These are phyloP conservation scores for Plebejus melissa DNA, from an alignment of 2,888 invertebrate species.

Conservation along the genomic window DNA sequence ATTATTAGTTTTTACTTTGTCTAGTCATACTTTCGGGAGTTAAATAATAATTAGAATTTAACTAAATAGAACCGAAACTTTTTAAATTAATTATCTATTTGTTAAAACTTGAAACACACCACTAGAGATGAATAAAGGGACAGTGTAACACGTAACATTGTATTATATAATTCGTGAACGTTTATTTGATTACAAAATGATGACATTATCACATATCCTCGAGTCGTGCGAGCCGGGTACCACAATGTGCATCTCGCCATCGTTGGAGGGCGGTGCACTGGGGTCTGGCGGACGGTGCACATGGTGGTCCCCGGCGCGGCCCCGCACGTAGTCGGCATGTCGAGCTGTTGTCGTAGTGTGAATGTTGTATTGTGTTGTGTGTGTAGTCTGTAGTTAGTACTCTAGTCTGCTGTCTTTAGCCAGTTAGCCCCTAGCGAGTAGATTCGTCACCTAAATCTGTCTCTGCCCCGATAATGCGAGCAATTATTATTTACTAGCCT, in stretches of 20 bases:
- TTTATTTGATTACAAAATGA: neutral
- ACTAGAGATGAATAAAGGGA: neutral
- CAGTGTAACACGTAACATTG: neutral
- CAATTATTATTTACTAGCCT: neutral
- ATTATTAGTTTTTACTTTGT: no score
- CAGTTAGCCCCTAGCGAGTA: neutral
- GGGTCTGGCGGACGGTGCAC: no score
- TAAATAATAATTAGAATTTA: neutral
- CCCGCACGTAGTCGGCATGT: neutral
- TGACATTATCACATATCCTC: conserved; percentile 15
- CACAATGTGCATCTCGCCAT: neutral
- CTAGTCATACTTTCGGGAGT: no score
- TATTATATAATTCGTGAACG: neutral
- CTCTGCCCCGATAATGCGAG: neutral
- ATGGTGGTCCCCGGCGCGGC: neutral
- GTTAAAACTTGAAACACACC: neutral
- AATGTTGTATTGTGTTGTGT: conserved; percentile 1
- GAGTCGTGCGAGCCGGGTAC: neutral
- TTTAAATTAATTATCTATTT: neutral
- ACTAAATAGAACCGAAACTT: neutral
- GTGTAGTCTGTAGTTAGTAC: neutral
- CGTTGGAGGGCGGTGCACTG: neutral
- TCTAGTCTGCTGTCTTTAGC: neutral
- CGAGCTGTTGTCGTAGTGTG: conserved; percentile 3
- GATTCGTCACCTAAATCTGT: neutral